Evolutionary conservation across 2,797 vertebrate species (phyloP), one percentile per base, ranked within the genome.

Genomic region (Mus minutoides): DNA sequence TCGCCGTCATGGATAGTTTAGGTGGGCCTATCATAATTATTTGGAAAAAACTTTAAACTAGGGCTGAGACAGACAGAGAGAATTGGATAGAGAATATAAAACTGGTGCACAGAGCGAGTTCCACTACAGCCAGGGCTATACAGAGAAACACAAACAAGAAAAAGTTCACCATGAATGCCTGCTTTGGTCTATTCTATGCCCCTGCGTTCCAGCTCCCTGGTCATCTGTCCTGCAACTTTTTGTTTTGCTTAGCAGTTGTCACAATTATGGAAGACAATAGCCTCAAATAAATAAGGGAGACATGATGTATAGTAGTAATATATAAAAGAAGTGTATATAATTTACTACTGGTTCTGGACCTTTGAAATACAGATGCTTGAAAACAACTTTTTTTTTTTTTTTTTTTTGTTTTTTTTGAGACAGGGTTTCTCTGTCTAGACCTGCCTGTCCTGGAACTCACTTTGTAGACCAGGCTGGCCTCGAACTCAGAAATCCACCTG

Each of bases 361-460:
- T 95, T 93, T 79, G 80, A 92, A 77, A 77, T 84, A 91, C 62
- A 94, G 71, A 82, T 93, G 67, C 86, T 97, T 91, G 93, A 58
- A 60, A 95, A 69, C 69, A 95, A 71, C 60, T 88, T 88, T 94
- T 54, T 54, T 3, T 54, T 67, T 54, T 62, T 34, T n/a, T 94
- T 84, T 95, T 6, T 49, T 49, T 49, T 49, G 46, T 49, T 49
- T 49, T 49, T 49, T 49, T 49, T 9, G 46, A 49, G 49, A 49
- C 49, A 49, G 49, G 49, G 49, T 49, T 49, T 49, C 49, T 49
- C 49, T 49, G 49, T 49, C 8, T 49, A 49, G 49, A 1, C 4
- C 49, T 49, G 49, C 7, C 49, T 49, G 49, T 49, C 49, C 49
- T 49, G 49, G 49, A 49, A 49, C 49, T 49, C 49, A 49, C 49